phyloP scores from a whole-genome alignment of 2,797 vertebrate genomes.

The Kryptolebias ocellatus region DNA sequence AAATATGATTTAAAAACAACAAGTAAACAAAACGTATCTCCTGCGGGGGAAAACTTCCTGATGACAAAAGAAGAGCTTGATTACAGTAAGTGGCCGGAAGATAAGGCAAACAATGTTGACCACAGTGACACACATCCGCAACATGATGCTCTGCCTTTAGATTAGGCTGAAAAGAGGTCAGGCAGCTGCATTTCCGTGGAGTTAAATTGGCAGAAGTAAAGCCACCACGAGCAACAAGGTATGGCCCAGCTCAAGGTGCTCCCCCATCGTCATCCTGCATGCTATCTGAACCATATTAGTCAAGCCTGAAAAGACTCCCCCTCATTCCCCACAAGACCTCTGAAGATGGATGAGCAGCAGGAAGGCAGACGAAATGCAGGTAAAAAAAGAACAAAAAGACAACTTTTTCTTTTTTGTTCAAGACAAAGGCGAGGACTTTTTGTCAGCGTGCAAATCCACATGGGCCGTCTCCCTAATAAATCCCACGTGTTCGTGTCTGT shows the following conservation, averaged over 20 bases:
- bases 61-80: conserved; percentile 60
- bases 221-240: conserved; percentile 64
- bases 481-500: conserved; percentile 70
- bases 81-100: conserved; percentile 34
- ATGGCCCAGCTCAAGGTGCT: conserved; percentile 70
- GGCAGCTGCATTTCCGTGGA: conserved; percentile 69
- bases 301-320: conserved; percentile 65
- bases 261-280: conserved; percentile 65
- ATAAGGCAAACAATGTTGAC: conserved; percentile 53
- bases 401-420: conserved; percentile 41
- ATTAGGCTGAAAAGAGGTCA: conserved; percentile 54
- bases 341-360: conserved; percentile 68
- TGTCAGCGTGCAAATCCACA: conserved; percentile 41
- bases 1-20: conserved; percentile 62
- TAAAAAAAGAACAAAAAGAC: conserved; percentile 43
- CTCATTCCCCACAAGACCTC: conserved; percentile 43
- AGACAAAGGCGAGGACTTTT: conserved; percentile 50
- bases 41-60: conserved; percentile 68
- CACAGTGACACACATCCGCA: conserved; percentile 55
- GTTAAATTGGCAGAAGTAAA: conserved; percentile 37
- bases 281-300: conserved; percentile 76
- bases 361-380: conserved; percentile 64
- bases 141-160: conserved; percentile 32
- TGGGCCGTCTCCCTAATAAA: conserved; percentile 63
- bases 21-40: conserved; percentile 67